Percentiles rank a stretch among this genome's conserved stretches.
Evolutionary conservation across 2,113 vertebrate species (phyloP).

Genomic region (Microtus montanus): DNA sequence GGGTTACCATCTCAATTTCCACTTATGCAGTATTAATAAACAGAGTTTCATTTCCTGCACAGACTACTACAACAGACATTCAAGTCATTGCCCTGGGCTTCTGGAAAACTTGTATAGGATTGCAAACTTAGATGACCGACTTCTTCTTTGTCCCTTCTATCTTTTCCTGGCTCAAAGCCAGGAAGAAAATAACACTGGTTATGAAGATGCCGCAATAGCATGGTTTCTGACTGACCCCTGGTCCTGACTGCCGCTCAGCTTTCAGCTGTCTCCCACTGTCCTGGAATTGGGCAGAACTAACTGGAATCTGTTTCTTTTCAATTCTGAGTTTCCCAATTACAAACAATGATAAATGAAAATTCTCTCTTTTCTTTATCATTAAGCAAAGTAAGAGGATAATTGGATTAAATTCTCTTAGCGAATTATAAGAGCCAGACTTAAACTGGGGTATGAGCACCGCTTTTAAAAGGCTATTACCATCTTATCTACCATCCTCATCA

Average conservation of each 20-base stretch:
- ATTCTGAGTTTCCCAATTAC: slow-evolving; percentile 35
- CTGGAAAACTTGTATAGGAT: background rate
- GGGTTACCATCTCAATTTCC: background rate
- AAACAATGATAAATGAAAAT: slow-evolving; percentile 28
- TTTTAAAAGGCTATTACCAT: slow-evolving; percentile 24
- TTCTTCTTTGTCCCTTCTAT: background rate
- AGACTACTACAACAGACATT: background rate
- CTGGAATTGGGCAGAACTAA: background rate
- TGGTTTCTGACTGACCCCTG: background rate
- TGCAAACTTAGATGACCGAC: background rate
- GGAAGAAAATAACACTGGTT: background rate
- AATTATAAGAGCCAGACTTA: slow-evolving; percentile 22
- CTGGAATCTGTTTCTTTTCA: slow-evolving; percentile 9
- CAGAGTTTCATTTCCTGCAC: background rate
- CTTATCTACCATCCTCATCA: slow-evolving; percentile 8
- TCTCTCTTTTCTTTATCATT: slow-evolving; percentile 35
- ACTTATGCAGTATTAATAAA: background rate
- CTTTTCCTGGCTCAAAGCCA: background rate
- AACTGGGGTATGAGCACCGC: background rate
- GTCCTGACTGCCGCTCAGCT: background rate
- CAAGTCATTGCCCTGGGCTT: background rate
- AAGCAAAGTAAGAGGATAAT: slow-evolving; percentile 20
- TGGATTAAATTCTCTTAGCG: slow-evolving; percentile 24
- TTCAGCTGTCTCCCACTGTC: background rate
- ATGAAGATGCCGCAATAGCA: background rate